Conservation (phyloP, 1,140 invertebrate genomes). For the Pachypeltis micranthus region DNA sequence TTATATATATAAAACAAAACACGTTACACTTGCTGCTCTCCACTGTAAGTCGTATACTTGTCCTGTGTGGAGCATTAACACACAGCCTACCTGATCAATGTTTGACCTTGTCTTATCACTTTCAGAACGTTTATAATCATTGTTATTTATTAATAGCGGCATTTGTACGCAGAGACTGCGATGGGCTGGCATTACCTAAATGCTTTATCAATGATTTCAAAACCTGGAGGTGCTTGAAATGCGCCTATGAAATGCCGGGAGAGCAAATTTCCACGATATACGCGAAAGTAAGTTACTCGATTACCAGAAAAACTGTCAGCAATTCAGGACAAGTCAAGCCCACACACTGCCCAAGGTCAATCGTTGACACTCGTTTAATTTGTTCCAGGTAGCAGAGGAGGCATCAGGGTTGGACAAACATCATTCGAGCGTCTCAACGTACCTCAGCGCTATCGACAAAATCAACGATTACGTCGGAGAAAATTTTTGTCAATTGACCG, state of each 20-base stretch:
- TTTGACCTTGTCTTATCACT: background rate
- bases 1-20: no score
- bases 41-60: no score
- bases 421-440: slow-evolving; percentile 39
- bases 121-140: no score
- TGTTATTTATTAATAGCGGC: no score
- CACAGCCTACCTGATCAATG: background rate
- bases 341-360: no score
- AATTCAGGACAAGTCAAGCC: no score
- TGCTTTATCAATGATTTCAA: slow-evolving; percentile 34
- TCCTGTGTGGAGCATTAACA: no score
- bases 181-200: slow-evolving; percentile 37
- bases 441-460: background rate
- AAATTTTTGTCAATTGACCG: slow-evolving; percentile 46
- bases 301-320: no score
- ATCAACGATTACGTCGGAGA: background rate
- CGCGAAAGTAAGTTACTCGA: background rate
- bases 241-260: slow-evolving; percentile 30
- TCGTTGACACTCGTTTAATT: no score
- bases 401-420: slow-evolving; percentile 50
- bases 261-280: background rate
- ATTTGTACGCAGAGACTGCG: slow-evolving; percentile 34
- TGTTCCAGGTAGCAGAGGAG: slow-evolving; percentile 44
- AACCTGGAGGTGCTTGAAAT: slow-evolving; percentile 43
- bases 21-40: no score